These are phyloP conservation scores for Nothura maculosa DNA, from an alignment of 2,797 vertebrate genomes.

Conservation along the genomic window DNA sequence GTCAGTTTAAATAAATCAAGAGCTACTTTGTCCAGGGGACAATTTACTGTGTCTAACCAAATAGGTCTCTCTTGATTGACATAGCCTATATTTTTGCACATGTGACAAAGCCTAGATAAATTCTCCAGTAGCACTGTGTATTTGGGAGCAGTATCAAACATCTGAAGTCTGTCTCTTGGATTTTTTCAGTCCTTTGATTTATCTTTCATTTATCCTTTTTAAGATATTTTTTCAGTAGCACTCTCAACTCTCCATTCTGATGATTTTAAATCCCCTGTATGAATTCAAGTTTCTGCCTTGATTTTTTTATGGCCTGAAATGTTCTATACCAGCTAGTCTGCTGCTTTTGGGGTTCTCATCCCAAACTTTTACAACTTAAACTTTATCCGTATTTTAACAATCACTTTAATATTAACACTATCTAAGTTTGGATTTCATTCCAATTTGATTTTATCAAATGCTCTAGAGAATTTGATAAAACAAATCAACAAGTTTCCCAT, in stretches of 20 bases:
- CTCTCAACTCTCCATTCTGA: not conserved
- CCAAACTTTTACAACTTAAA: not conserved
- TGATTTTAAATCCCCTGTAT: not conserved
- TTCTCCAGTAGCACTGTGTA: not conserved
- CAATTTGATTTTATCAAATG: not conserved
- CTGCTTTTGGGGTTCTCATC: not conserved
- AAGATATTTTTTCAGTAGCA: not conserved
- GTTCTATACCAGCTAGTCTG: not conserved
- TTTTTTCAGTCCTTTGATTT: conserved; percentile 28
- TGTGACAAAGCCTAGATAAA: not conserved
- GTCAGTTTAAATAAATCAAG: conserved; percentile 34
- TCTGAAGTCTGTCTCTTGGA: not conserved
- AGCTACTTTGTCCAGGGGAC: not conserved
- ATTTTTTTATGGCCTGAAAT: conserved; percentile 2
- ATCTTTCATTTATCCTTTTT: not conserved
- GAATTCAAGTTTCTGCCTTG: not conserved
- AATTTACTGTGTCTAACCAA: conserved; percentile 21
- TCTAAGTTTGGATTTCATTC: not conserved
- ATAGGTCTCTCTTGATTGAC: not conserved
- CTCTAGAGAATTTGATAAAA: not conserved
- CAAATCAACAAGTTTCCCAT: not conserved
- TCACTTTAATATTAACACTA: not conserved
- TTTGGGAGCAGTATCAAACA: not conserved
- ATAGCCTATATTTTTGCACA: conserved; percentile 4
- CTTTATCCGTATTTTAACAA: not conserved